Evolutionary conservation across 2,113 vertebrate genomes (phyloP).

Genomic region (Pomatorhinus ruficollis): DNA sequence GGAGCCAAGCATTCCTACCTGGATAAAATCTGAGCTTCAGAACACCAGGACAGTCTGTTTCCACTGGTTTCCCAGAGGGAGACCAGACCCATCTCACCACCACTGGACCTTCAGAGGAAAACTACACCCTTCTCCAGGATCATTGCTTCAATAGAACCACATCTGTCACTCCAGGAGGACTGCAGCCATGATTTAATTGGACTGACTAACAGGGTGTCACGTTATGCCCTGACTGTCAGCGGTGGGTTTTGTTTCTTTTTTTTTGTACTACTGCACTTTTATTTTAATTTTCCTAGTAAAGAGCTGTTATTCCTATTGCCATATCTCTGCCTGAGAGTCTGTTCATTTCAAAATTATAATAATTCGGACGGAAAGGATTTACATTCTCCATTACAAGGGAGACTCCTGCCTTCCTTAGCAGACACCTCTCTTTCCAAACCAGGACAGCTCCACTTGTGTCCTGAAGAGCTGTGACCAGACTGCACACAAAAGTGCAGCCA

Average conservation of each 20-base stretch:
- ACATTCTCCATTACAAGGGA: not conserved
- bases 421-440: not conserved
- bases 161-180: not conserved
- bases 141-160: not conserved
- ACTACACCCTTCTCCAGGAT: not conserved
- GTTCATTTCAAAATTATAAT: not conserved
- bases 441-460: not conserved
- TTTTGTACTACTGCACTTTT: not conserved
- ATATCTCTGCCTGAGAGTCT: not conserved
- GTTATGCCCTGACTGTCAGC: not conserved
- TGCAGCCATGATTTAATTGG: not conserved
- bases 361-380: not conserved
- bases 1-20: not conserved
- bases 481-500: not conserved
- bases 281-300: not conserved
- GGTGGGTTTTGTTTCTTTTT: not conserved
- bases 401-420: not conserved
- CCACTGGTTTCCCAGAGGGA: not conserved
- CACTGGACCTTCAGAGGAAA: not conserved
- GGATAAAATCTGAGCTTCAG: not conserved
- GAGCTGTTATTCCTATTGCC: not conserved
- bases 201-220: not conserved
- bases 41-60: not conserved
- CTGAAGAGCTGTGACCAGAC: not conserved
- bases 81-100: not conserved